Evolutionary conservation across 2,888 invertebrate genomes (phyloP).

Genomic region (Nemurella pictetii): DNA sequence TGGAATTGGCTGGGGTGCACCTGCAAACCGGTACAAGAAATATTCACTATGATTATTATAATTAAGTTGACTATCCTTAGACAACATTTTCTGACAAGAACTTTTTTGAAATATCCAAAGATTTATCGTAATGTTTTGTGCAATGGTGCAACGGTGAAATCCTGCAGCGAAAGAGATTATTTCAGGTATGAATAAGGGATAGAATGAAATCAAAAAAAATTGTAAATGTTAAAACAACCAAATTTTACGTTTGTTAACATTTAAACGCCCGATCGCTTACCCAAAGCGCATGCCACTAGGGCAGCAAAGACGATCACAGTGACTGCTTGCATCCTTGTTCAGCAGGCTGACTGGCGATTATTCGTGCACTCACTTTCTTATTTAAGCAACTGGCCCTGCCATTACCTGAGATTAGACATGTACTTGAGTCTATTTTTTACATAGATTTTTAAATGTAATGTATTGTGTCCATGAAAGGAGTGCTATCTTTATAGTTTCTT

Average conservation of each 20-base stretch:
- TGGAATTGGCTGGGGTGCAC: neutral
- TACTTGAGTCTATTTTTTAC: neutral
- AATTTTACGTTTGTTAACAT: neutral
- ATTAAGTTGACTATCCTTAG: too few species aligned
- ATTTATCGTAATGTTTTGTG: too few species aligned
- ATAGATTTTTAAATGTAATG: neutral
- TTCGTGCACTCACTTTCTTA: too few species aligned
- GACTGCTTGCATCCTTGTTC: slow-evolving; percentile 6
- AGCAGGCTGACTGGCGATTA: neutral
- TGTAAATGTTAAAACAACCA: neutral
- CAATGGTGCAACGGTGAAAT: too few species aligned
- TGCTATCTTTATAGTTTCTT: neutral
- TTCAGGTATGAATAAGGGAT: too few species aligned
- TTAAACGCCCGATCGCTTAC: neutral
- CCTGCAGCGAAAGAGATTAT: too few species aligned
- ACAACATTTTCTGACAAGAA: too few species aligned
- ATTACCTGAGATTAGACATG: neutral
- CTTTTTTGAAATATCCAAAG: too few species aligned
- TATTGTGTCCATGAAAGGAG: neutral
- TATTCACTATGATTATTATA: too few species aligned
- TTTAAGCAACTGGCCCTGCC: too few species aligned
- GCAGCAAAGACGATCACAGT: slow-evolving; percentile 5
- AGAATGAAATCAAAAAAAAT: too few species aligned
- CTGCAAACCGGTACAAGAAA: too few species aligned
- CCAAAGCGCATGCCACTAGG: slow-evolving; percentile 19